phyloP scores from a whole-genome alignment of 1,140 invertebrate genomes.

The Matsumurasca onukii region DNA sequence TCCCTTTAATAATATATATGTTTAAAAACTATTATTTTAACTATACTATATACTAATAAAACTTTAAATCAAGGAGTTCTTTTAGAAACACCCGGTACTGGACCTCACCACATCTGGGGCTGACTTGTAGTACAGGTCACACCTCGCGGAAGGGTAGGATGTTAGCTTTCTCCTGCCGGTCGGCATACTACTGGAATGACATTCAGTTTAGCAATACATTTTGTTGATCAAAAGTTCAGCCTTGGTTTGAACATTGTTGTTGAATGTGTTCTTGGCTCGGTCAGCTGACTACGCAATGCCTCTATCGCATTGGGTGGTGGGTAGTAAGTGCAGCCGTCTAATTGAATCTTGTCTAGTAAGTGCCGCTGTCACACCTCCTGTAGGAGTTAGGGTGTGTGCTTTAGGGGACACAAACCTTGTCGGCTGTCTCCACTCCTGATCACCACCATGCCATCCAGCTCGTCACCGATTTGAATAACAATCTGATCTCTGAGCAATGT shows the following conservation, averaged over 20 bases:
- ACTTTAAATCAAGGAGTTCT: too few relatives aligned
- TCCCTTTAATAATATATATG: too few relatives aligned
- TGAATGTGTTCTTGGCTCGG: neutral
- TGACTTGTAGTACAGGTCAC: constrained; percentile 18
- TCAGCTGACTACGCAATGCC: neutral
- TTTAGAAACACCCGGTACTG: too few relatives aligned
- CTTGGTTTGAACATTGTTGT: neutral
- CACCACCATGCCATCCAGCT: constrained; percentile 89
- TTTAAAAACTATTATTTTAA: too few relatives aligned
- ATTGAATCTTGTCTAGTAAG: constrained; percentile 14
- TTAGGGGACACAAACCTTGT: constrained; percentile 77
- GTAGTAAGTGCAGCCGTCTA: constrained; percentile 6
- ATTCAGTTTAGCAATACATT: neutral
- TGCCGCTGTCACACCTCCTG: constrained; percentile 75
- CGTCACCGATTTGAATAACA: constrained; percentile 77
- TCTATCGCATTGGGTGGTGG: neutral
- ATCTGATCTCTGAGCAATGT: constrained; percentile 70
- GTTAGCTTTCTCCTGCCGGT: neutral
- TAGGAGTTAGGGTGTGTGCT: too few relatives aligned
- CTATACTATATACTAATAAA: too few relatives aligned
- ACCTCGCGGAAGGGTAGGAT: neutral
- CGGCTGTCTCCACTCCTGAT: constrained; percentile 86
- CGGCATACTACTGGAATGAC: neutral
- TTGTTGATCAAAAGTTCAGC: neutral
- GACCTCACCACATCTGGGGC: constrained; percentile 11